phyloP scores from a whole-genome alignment of 2,113 vertebrate genomes.

The Electrona antarctica region DNA sequence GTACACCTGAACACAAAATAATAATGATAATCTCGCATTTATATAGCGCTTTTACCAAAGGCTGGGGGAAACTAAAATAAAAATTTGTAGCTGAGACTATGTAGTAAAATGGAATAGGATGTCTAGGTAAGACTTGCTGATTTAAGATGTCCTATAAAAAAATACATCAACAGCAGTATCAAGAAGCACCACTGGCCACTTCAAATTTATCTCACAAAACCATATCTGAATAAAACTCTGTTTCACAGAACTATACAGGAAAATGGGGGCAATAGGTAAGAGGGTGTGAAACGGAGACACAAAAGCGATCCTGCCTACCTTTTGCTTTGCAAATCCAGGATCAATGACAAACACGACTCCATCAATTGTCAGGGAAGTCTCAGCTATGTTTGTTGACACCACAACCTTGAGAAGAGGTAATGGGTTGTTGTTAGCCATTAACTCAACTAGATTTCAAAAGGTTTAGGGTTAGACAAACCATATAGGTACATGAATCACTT shows the following conservation, averaged over 20 bases:
- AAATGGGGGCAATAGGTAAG: slow-evolving; percentile 14
- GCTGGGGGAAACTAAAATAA: too few relatives aligned
- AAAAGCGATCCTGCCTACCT: slow-evolving; percentile 75
- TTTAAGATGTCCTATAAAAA: too few relatives aligned
- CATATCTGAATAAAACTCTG: too few relatives aligned
- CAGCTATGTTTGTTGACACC: slow-evolving; percentile 98
- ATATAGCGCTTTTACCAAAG: too few relatives aligned
- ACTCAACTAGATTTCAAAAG: too few relatives aligned
- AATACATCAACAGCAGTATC: neutral
- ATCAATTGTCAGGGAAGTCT: slow-evolving; percentile 97
- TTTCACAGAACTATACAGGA: neutral
- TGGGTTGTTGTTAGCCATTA: neutral
- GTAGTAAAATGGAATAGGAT: too few relatives aligned
- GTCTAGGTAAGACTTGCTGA: too few relatives aligned
- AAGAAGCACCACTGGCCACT: neutral
- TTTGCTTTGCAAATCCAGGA: slow-evolving; percentile 99
- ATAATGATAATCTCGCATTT: neutral
- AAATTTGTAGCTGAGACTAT: too few relatives aligned
- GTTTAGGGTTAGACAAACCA: neutral
- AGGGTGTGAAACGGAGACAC: slow-evolving; percentile 20
- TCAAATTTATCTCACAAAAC: too few relatives aligned
- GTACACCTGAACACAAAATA: slow-evolving; percentile 85
- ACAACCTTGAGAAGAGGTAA: slow-evolving; percentile 84
- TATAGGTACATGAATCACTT: neutral
- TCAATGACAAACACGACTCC: slow-evolving; percentile 99